Conservation (phyloP, 1,140 invertebrate species). For the Centruroides vittatus region DNA sequence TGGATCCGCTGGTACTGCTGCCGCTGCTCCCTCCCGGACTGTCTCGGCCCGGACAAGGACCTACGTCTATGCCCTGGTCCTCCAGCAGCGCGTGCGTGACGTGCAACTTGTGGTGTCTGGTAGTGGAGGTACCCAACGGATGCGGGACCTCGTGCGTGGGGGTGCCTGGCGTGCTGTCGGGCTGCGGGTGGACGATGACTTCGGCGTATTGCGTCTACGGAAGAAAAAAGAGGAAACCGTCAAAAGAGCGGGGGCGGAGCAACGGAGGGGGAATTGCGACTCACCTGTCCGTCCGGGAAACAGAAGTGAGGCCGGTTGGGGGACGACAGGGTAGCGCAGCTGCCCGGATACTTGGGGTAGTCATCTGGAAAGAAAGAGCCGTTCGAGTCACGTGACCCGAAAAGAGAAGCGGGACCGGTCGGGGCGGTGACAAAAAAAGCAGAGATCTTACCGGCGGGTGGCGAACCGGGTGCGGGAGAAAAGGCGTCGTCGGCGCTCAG, state of each 20-base stretch:
- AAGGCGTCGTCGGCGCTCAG: constrained; percentile 18
- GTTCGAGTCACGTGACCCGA: constrained; percentile 2
- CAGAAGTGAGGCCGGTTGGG: constrained; percentile 10
- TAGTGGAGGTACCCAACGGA: constrained; percentile 11
- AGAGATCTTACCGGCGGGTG: constrained; percentile 30
- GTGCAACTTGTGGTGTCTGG: constrained; percentile 13
- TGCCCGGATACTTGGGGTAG: constrained; percentile 2
- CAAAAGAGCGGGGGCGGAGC: background rate
- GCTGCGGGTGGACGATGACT: constrained; percentile 12
- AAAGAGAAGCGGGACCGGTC: background rate
- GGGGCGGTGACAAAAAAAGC: background rate
- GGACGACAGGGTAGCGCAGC: constrained; percentile 4
- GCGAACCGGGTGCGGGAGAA: constrained; percentile 26
- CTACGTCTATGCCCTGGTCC: constrained; percentile 50
- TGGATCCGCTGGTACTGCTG: constrained; percentile 40
- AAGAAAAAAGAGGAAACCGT: background rate
- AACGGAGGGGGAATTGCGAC: background rate
- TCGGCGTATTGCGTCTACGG: constrained; percentile 8
- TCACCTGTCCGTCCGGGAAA: constrained; percentile 7
- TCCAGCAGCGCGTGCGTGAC: constrained; percentile 31
- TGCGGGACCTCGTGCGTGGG: constrained; percentile 6
- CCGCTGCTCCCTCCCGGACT: constrained; percentile 24
- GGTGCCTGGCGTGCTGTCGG: constrained; percentile 8
- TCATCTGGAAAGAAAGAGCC: constrained; percentile 1
- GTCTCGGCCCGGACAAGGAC: constrained; percentile 68